Base-by-base conservation (phyloP, 2,797 vertebrate species). In the Tokudaia muenninki region DNA sequence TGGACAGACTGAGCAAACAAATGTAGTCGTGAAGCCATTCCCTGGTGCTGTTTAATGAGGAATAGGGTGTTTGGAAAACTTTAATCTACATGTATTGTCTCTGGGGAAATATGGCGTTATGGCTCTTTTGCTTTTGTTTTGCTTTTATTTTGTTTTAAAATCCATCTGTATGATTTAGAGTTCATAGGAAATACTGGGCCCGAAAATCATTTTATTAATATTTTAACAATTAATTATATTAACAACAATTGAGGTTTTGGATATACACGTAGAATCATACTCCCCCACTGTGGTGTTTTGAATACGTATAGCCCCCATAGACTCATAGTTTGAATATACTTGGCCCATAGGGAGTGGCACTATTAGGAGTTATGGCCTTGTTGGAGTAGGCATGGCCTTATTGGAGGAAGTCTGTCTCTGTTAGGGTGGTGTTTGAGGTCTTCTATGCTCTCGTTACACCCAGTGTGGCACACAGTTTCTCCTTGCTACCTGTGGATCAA, bases 71-170 rank as follows among this genome's bases (percentile, higher is more conserved):
- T 13, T 44, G 3, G 87, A 75, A 88, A 75, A 13, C 26, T 77
- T 87, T 13, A 59, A 77, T 95, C 86, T 94, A 88, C 86, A 65
- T 89, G 31, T 37, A 81, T 88, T 95, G 1, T 91, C 29, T 94
- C 92, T 79, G 79, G 17, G 75, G 31, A 65, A 95, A 94, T 41
- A 37, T 55, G 55, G 47, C 65, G 2, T 24, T 78, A 31, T 10
- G 19, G 19, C 80, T 57, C 6, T n/a, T 52, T 52, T 80, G 31
- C 19, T 55, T 77, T 75, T 22, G 26, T 74, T 37, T 24, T 75
- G 44, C 2, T 31, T 78, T 72, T 21, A 7, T 37, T 72, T 72
- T 37, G 16, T 21, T 72, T 37, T 72, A n/a, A 41, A 83, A 83
- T 4, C 41, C 57, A n/a, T 37, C 44, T 88, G 21, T 67, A 80